phyloP scores from a whole-genome alignment of 2,888 invertebrate genomes.

The Xestia ashworthii region DNA sequence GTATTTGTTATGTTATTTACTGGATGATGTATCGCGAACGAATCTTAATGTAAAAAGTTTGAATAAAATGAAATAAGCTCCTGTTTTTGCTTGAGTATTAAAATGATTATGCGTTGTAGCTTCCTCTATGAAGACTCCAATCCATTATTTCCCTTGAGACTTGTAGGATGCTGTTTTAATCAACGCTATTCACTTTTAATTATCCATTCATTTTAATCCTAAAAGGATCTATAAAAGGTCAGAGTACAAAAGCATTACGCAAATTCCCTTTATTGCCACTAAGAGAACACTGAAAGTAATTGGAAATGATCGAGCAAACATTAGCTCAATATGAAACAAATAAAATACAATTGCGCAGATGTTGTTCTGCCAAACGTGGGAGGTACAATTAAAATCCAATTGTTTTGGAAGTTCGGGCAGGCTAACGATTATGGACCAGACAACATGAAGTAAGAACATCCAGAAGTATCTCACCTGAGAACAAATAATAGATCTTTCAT shows the following conservation, averaged over 20 bases:
- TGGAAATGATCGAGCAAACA: constrained; percentile 60
- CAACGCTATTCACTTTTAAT: constrained; percentile 9
- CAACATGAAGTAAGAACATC: neutral
- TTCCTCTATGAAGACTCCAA: neutral
- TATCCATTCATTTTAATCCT: neutral
- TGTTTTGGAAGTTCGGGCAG: constrained; percentile 59
- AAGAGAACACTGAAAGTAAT: constrained; percentile 57
- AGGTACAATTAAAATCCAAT: constrained; percentile 58
- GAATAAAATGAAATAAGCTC: neutral
- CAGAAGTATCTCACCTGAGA: constrained; percentile 35
- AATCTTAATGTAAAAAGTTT: constrained; percentile 54
- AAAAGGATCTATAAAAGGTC: constrained; percentile 18
- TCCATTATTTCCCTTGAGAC: constrained; percentile 28
- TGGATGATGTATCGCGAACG: constrained; percentile 23
- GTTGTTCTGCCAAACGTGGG: constrained; percentile 60
- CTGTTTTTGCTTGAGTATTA: neutral
- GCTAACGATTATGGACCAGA: constrained; percentile 52
- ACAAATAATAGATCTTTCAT: neutral
- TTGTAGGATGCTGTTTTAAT: constrained; percentile 16
- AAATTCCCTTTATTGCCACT: constrained; percentile 58
- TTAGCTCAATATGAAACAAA: constrained; percentile 63
- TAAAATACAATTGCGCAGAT: constrained; percentile 59
- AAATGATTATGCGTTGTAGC: neutral
- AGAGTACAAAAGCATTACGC: constrained; percentile 44
- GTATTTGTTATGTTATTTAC: constrained; percentile 34